Conservation (phyloP, 2,797 vertebrate species). For the Sebastes cheni region DNA sequence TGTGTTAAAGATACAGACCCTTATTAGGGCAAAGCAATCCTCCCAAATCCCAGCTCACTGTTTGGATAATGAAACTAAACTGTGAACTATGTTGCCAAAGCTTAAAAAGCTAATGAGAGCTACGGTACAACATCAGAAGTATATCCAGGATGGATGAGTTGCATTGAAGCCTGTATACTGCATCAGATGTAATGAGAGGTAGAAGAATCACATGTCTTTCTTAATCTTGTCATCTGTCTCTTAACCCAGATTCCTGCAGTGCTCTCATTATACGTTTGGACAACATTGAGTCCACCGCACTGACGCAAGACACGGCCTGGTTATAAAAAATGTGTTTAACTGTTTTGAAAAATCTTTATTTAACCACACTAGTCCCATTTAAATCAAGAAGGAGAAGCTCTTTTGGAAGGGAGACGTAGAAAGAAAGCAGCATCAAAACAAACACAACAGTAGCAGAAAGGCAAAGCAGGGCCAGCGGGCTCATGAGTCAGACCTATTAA, state of each 20-base stretch:
- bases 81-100: not conserved
- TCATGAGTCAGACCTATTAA: not conserved
- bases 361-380: not conserved
- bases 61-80: not conserved
- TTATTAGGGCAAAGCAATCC: not conserved
- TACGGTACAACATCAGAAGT: not conserved
- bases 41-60: not conserved
- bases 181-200: not conserved
- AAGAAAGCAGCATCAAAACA: not conserved
- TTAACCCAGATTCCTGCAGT: slow-evolving; percentile 35
- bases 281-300: slow-evolving; percentile 40
- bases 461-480: not conserved
- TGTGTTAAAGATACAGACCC: not conserved
- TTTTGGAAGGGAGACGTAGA: not conserved
- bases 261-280: slow-evolving; percentile 35
- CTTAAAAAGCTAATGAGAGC: not conserved
- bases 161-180: not conserved
- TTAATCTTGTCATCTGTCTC: not conserved
- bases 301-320: slow-evolving; percentile 32
- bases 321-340: slow-evolving; percentile 2
- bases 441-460: not conserved
- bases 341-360: slow-evolving; percentile 7
- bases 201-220: not conserved
- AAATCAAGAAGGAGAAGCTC: not conserved
- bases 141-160: not conserved